phyloP scores from a whole-genome alignment of 2,888 invertebrate species.

The Yponomeuta sedellus region DNA sequence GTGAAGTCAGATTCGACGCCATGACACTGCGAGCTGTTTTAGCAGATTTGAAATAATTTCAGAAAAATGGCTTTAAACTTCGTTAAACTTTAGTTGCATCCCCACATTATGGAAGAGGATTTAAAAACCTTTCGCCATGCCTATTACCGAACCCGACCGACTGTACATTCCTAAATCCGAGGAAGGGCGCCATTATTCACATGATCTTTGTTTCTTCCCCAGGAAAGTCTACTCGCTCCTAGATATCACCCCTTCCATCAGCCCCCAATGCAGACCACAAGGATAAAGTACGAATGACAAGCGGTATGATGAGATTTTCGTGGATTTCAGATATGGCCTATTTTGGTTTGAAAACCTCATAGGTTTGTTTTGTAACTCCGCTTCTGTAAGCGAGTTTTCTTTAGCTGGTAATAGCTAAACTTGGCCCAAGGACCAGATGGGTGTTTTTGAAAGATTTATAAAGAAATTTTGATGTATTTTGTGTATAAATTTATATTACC shows the following conservation, averaged over 20 bases:
- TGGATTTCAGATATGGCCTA: neutral
- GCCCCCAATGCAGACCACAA: constrained; percentile 56
- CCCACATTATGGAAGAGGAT: too few species aligned
- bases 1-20: too few species aligned
- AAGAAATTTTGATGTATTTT: neutral
- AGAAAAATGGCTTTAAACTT: too few species aligned
- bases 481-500: constrained; percentile 1
- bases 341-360: constrained; percentile 6
- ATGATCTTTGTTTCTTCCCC: constrained; percentile 29
- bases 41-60: too few species aligned
- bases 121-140: too few species aligned
- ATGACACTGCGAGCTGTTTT: too few species aligned
- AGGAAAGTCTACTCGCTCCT: constrained; percentile 58
- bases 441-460: constrained; percentile 4
- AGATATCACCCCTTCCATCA: constrained; percentile 69
- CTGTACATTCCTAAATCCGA: too few species aligned
- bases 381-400: constrained; percentile 1
- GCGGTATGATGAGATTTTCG: constrained; percentile 2
- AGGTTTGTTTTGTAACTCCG: constrained; percentile 6
- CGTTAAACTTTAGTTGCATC: too few species aligned
- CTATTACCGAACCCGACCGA: too few species aligned
- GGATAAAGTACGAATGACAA: constrained; percentile 6
- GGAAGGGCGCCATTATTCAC: too few species aligned
- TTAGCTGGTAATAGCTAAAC: neutral
- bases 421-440: neutral